Evolutionary conservation across 1,140 invertebrate species (phyloP), one percentile per base, ranked within the genome.

Genomic region (Aphelinus certus): DNA sequence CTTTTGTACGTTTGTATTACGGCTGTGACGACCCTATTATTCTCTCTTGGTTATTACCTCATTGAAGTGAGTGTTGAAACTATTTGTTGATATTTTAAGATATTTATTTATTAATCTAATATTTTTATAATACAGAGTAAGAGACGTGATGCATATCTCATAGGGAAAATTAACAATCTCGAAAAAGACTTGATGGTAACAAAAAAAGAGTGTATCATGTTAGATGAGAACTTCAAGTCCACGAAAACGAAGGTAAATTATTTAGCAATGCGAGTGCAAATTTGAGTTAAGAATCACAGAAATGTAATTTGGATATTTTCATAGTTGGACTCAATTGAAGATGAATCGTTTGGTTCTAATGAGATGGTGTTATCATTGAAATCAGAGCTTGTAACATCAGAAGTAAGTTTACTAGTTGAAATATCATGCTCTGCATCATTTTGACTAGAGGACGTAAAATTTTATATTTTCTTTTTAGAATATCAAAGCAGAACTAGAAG

Each of bases 21-120:
- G 62, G 92, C 93, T n/a, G 83, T 90, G 56, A 91, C 92, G 3
- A 91, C 92, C 6, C 83, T 94, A 10, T 83, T 93, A 71, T 94
- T 95, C 80, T 91, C 91, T n/a, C 90, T 94, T 68, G 93, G 92
- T 45, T 94, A 94, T 85, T 93, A 94, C 84, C 92, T 92, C 77
- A 91, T 94, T 77, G 93, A 94, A 83, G 88, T 85, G 81, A 76
- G 73, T 68, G 45, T 72, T 43, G 10, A 75, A 43, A n/a, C 58
- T 66, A n/a, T 26, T 26, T 26, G 26, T 26, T 26, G 26, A 26
- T 26, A 26, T 26, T 26, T 26, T 26, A 26, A 26, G 26, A 26
- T 26, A 26, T 26, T 26, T 26, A 26, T 26, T 26, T 26, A 26
- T 26, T 26, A 26, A 26, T 26, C 26, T 26, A 26, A 26, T 56